These are phyloP conservation scores for Lepidocyrtinus sp. DNA, from an alignment of 2,888 invertebrate species.

Conservation along the genomic window DNA sequence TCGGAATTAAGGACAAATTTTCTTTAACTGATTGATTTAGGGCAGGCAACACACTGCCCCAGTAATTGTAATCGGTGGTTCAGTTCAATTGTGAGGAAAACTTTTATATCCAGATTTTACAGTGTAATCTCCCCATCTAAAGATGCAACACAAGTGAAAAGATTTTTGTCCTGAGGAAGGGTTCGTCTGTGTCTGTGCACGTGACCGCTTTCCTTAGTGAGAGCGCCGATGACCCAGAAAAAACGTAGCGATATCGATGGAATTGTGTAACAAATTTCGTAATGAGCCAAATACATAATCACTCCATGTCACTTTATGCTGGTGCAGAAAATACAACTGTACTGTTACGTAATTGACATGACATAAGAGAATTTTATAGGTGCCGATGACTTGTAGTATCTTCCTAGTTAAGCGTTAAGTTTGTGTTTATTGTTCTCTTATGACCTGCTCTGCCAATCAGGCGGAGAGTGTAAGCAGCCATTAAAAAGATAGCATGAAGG, in stretches of 20 bases:
- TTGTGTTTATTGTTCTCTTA: neutral
- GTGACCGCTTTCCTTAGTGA: neutral
- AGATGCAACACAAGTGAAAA: neutral
- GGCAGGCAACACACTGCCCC: neutral
- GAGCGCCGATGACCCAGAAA: neutral
- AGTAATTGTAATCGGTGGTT: neutral
- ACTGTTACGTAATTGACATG: neutral
- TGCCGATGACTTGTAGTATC: neutral
- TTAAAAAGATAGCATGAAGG: neutral
- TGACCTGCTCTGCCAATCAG: neutral
- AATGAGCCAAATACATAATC: neutral
- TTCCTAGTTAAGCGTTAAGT: neutral
- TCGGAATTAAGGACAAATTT: neutral
- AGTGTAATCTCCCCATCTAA: neutral
- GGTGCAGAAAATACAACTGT: neutral
- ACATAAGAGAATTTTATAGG: neutral
- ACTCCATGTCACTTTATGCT: neutral
- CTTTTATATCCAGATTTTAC: neutral
- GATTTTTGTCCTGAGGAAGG: neutral
- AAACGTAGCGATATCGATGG: neutral
- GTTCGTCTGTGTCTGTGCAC: neutral
- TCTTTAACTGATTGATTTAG: neutral
- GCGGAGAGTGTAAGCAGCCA: neutral
- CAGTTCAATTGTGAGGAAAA: neutral
- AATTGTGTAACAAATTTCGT: neutral